These are phyloP conservation scores for Galeopsomyia nigrocyanea DNA, from an alignment of 2,888 invertebrate species.

Conservation along the genomic window DNA sequence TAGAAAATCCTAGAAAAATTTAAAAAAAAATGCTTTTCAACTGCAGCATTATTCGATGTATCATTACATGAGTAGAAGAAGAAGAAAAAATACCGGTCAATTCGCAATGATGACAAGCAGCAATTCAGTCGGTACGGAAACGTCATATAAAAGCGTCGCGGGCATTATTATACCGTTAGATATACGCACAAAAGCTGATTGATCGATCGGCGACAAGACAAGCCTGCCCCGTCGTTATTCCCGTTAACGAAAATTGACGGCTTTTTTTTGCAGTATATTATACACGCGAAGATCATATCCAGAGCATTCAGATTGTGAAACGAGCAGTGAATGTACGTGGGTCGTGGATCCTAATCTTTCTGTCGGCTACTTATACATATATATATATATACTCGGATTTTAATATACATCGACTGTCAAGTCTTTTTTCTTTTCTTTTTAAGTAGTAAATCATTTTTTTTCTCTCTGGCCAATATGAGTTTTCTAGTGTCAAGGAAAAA, in stretches of 20 bases:
- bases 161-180: conserved; percentile 29
- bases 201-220: conserved; percentile 22
- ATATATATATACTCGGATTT: no score
- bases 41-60: no score
- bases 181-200: conserved; percentile 27
- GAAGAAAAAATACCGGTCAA: neutral
- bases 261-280: conserved; percentile 48
- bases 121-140: conserved; percentile 30
- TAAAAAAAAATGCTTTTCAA: neutral
- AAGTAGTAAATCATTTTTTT: conserved; percentile 6
- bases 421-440: neutral
- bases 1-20: no score
- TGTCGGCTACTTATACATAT: no score
- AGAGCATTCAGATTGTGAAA: conserved; percentile 30
- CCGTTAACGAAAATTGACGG: conserved; percentile 59
- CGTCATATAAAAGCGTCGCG: conserved; percentile 17
- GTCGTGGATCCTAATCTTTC: neutral
- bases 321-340: neutral
- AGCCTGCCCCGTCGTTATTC: conserved; percentile 32
- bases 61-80: no score
- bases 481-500: conserved; percentile 21
- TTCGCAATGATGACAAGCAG: neutral
- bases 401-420: neutral
- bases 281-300: conserved; percentile 15
- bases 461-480: neutral